Base-by-base conservation (phyloP, 2,888 invertebrate genomes). In the Morinoia aosen region DNA sequence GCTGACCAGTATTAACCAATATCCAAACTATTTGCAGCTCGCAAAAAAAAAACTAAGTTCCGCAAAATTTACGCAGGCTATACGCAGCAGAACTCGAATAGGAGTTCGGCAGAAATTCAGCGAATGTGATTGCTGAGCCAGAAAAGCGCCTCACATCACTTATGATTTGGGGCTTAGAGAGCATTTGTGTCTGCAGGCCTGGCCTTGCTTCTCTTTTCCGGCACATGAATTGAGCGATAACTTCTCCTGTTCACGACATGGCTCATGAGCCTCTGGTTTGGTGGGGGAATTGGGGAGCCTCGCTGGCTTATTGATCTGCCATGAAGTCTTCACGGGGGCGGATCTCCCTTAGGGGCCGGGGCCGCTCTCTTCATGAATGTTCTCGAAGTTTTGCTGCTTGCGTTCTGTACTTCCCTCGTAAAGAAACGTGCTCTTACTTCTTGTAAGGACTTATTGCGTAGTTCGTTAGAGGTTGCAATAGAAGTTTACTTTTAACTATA, bases 301-400 rank as follows among this genome's bases (percentile, higher is more conserved):
- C 25, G 76, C 76, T 76, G 76, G 76, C 76, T 76, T 76, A 76
- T 76, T 76, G 76, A 76, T 76, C 76, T 16, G 76, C 76, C 76
- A 76, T 76, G 76, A 76, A 76, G 76, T 25, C 76, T 76, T 76
- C 25, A 76, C 76, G 33, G 76, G 76, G 76, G 76, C 61, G 76
- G 25, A 33, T 19, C 19, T 33, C 76, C 76, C 76, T 33, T 33
- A 48, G 48, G 48, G 48, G 48, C 25, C 25, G 8, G 25, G 76
- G 76, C 76, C 76, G 76, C 76, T 76, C 76, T 76, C 33, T 76
- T 76, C 76, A 76, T 76, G 76, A 33, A 76, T 25, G 76, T 16
- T 76, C 25, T 33, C 25, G 33, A 33, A 76, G 25, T 76, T 2
- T 48, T 48, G 48, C 48, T 48, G 76, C 33, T 76, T 76, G 25